Conservation (phyloP, 2,888 invertebrate species). For the Sthenelais limicola region DNA sequence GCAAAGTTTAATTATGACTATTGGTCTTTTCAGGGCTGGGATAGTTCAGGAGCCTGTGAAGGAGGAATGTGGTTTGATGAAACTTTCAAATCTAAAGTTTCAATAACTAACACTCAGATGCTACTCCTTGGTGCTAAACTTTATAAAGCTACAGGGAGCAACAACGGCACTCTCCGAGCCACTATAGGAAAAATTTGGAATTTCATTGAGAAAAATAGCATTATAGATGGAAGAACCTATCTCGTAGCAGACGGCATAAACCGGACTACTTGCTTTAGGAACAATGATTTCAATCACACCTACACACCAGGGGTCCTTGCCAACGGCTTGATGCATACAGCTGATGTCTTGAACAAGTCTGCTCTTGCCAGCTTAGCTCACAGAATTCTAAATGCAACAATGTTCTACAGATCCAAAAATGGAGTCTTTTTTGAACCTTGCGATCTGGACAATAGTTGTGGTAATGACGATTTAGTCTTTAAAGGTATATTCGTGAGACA, state of each 20-base stretch:
- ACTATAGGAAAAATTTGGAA: constrained; percentile 51
- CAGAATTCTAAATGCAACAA: constrained; percentile 52
- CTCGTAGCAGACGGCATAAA: constrained; percentile 51
- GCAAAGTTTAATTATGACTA: too few relatives aligned
- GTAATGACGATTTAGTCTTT: constrained; percentile 55
- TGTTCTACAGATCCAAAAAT: constrained; percentile 48
- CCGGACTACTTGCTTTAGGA: constrained; percentile 46
- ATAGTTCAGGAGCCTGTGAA: constrained; percentile 48
- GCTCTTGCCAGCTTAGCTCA: constrained; percentile 51
- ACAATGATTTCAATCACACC: constrained; percentile 50
- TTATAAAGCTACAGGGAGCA: constrained; percentile 48
- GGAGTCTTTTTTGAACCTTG: constrained; percentile 56
- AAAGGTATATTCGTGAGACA: constrained; percentile 57
- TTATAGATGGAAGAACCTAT: constrained; percentile 54
- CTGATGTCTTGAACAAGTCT: constrained; percentile 49
- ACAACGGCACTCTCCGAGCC: constrained; percentile 44
- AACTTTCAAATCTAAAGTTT: constrained; percentile 51
- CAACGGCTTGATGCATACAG: constrained; percentile 54
- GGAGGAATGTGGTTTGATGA: constrained; percentile 58
- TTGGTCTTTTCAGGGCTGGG: constrained; percentile 51
- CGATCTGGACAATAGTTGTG: constrained; percentile 45
- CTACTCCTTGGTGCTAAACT: constrained; percentile 53
- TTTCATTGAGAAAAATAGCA: constrained; percentile 51
- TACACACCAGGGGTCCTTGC: constrained; percentile 55
- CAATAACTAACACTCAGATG: constrained; percentile 56